phyloP scores from a whole-genome alignment of 1,140 invertebrate genomes.

The Heliothis subflexa region DNA sequence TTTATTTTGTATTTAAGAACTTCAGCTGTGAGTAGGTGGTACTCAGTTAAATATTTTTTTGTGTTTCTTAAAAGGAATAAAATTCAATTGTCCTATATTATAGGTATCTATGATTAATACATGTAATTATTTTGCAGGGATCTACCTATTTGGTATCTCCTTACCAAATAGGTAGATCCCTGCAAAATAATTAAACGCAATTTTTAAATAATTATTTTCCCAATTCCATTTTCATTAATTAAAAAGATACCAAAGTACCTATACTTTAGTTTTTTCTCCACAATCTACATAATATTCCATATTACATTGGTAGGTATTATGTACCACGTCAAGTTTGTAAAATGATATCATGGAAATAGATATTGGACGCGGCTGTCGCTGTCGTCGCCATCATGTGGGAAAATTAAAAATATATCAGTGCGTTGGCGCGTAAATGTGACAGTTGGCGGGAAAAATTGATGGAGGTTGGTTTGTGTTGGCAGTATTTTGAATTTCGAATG shows the following conservation, averaged over 20 bases:
- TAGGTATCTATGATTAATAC: too few species aligned
- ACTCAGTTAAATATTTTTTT: background rate
- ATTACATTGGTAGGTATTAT: background rate
- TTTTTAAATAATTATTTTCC: too few species aligned
- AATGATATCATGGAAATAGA: conserved; percentile 66
- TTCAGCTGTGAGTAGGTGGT: background rate
- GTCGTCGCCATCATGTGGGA: conserved; percentile 48
- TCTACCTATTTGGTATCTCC: too few species aligned
- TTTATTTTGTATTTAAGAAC: conserved; percentile 9
- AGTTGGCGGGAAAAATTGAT: conserved; percentile 67
- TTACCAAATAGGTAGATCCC: too few species aligned
- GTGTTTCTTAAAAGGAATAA: too few species aligned
- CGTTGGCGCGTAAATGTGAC: conserved; percentile 75
- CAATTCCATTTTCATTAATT: too few species aligned
- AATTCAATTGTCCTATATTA: too few species aligned
- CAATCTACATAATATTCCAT: too few species aligned
- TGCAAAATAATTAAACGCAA: too few species aligned
- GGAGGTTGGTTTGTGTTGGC: conserved; percentile 3
- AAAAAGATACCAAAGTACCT: too few species aligned
- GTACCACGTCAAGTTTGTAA: conserved; percentile 58
- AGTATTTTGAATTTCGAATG: background rate
- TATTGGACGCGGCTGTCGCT: conserved; percentile 61
- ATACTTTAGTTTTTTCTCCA: too few species aligned
- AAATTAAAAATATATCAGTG: conserved; percentile 73
- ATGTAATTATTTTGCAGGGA: too few species aligned